Evolutionary conservation across 2,888 invertebrate species (phyloP), one percentile per base, ranked within the genome.

Genomic region (Anarsia innoxiella): DNA sequence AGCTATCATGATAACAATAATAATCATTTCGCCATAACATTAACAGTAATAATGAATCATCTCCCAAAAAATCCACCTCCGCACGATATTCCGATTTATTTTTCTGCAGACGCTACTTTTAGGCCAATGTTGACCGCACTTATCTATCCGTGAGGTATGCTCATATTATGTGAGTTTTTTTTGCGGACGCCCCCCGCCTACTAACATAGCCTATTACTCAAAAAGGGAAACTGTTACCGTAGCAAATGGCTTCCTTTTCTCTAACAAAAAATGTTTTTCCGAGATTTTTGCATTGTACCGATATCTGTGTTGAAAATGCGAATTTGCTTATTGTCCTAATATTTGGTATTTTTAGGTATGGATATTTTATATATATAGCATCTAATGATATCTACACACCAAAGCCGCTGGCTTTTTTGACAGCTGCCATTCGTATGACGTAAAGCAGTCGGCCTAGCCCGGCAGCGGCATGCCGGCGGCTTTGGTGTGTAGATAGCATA

Each of bases 91-190:
- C n/a, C n/a, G n/a, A n/a, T n/a, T n/a, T n/a, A n/a, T 39, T 48
- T 48, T 55, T 66, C 42, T 76, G 63, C 58, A 12, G 26, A 41
- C 71, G 5, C 33, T 76, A 65, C 69, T 15, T n/a, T n/a, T 35
- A 42, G 58, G 46, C 54, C 53, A 56, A 59, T 49, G 60, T 65
- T 69, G 68, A 69, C 67, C 73, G 69, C 68, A 72, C 70, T 72
- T 72, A 74, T 70, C 67, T 68, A 57, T 53, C 58, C 50, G 62
- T 59, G 61, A 67, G 68, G 68, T 66, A 67, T 61, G 63, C 59
- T 58, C 56, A 63, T 74, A 72, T 71, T 68, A 73, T 66, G 66
- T 62, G 63, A 65, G 67, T 68, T 71, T 71, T 67, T 66, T 68
- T 66, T 69, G 59, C 56, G 47, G 45, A 57, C 56, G 50, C 53